Conservation (phyloP, 2,888 invertebrate species). For the Gastrophysa polygoni region DNA sequence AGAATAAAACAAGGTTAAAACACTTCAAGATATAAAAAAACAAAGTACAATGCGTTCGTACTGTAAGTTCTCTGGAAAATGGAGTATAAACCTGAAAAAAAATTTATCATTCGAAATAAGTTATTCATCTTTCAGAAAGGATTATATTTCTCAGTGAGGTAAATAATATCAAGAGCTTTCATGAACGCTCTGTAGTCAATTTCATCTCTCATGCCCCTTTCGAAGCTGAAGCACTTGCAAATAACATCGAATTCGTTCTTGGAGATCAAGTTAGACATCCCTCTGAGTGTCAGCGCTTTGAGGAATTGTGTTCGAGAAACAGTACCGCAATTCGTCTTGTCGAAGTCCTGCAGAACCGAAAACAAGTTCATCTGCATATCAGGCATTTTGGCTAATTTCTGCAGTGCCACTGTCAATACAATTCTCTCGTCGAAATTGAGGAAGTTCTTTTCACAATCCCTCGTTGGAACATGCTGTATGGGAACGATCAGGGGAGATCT, state of each 20-base stretch:
- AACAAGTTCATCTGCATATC: conserved; percentile 72
- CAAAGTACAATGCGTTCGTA: too few relatives aligned
- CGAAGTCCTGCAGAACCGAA: conserved; percentile 74
- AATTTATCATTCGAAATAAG: too few relatives aligned
- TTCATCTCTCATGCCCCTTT: conserved; percentile 66
- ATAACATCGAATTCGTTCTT: conserved; percentile 71
- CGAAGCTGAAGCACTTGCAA: conserved; percentile 75
- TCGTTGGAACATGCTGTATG: conserved; percentile 71
- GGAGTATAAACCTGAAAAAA: too few relatives aligned
- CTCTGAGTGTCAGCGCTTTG: conserved; percentile 69
- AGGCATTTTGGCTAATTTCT: conserved; percentile 69
- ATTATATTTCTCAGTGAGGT: conserved; percentile 63
- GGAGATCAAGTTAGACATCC: conserved; percentile 68
- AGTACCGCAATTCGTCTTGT: conserved; percentile 70
- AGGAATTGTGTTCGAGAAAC: conserved; percentile 68
- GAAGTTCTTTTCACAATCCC: conserved; percentile 68
- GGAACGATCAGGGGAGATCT: conserved; percentile 72
- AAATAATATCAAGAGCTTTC: conserved; percentile 69
- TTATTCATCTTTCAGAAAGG: conserved; percentile 49
- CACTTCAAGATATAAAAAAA: too few relatives aligned
- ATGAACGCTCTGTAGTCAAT: conserved; percentile 75
- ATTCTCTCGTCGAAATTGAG: conserved; percentile 77
- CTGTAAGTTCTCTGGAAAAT: too few relatives aligned
- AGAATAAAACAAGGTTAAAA: too few relatives aligned
- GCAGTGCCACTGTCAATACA: conserved; percentile 67